Conservation (phyloP, 2,797 vertebrate species). For the Xiphophorus birchmanni region DNA sequence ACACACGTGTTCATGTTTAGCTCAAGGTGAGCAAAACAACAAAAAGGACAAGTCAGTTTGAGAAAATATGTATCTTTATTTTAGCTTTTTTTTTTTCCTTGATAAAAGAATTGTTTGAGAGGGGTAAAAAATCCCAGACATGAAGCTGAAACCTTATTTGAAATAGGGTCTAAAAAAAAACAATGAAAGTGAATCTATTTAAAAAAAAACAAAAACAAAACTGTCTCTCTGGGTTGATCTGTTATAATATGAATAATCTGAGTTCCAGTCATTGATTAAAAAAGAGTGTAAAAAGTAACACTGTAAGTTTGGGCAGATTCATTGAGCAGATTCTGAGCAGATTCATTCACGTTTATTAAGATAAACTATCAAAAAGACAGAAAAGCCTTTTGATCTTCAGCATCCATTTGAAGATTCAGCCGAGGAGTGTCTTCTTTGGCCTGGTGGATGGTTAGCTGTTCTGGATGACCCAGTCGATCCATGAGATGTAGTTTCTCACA, state of each 20-base stretch:
- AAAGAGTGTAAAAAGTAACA: neutral
- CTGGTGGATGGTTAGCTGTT: conserved; percentile 23
- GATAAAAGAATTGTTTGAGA: neutral
- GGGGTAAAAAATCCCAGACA: conserved; percentile 9
- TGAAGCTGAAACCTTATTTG: conserved; percentile 16
- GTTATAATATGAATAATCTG: neutral
- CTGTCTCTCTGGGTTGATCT: neutral
- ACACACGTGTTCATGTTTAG: neutral
- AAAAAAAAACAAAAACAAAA: too few species aligned
- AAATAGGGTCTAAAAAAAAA: conserved; percentile 7
- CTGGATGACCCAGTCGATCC: conserved; percentile 73
- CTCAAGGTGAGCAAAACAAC: neutral
- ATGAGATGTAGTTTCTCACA: conserved; percentile 76
- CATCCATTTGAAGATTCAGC: conserved; percentile 14
- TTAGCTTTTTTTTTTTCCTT: neutral
- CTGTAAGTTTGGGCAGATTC: neutral
- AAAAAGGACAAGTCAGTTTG: conserved; percentile 22
- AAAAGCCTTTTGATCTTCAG: conserved; percentile 5
- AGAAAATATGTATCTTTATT: conserved; percentile 60
- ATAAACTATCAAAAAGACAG: conserved; percentile 1
- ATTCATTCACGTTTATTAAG: conserved; percentile 12
- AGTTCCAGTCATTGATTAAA: neutral
- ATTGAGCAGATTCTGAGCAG: conserved; percentile 1
- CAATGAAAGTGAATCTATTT: conserved; percentile 28
- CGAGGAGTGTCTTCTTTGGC: conserved; percentile 5